Conservation (phyloP, 2,797 vertebrate genomes). For the Merluccius polli region DNA sequence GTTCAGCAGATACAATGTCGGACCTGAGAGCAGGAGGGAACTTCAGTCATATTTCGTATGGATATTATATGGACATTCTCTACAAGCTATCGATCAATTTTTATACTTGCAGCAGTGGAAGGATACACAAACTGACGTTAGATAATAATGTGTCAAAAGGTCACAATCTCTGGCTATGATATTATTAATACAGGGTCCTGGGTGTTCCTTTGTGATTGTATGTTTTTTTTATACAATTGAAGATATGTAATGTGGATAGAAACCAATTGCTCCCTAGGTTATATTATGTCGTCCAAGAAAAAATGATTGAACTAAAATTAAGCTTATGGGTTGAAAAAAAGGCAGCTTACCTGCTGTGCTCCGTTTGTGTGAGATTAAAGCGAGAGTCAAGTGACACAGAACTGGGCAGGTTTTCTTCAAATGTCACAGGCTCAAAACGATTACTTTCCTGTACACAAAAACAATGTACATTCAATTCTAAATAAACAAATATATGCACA, state of each 20-base stretch:
- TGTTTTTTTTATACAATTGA: neutral
- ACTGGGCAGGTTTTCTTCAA: conserved; percentile 25
- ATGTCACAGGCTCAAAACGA: conserved; percentile 13
- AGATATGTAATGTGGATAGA: neutral
- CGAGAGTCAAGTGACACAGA: conserved; percentile 12
- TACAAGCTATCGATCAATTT: neutral
- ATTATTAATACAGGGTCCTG: no score
- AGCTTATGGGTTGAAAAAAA: conserved; percentile 5
- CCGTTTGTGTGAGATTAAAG: conserved; percentile 26
- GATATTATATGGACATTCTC: neutral
- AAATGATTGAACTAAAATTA: neutral
- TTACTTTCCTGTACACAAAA: conserved; percentile 39
- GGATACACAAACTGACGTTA: neutral
- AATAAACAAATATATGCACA: neutral
- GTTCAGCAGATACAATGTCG: conserved; percentile 62
- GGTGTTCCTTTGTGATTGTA: no score
- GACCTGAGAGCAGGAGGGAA: conserved; percentile 47
- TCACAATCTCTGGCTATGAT: neutral
- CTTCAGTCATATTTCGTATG: neutral
- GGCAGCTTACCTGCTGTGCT: conserved; percentile 53
- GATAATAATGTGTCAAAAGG: neutral
- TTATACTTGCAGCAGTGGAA: neutral
- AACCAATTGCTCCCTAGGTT: no score
- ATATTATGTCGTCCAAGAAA: no score
- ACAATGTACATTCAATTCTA: neutral